Evolutionary conservation across 2,797 vertebrate species (phyloP).

Genomic region (Poecile montanus): DNA sequence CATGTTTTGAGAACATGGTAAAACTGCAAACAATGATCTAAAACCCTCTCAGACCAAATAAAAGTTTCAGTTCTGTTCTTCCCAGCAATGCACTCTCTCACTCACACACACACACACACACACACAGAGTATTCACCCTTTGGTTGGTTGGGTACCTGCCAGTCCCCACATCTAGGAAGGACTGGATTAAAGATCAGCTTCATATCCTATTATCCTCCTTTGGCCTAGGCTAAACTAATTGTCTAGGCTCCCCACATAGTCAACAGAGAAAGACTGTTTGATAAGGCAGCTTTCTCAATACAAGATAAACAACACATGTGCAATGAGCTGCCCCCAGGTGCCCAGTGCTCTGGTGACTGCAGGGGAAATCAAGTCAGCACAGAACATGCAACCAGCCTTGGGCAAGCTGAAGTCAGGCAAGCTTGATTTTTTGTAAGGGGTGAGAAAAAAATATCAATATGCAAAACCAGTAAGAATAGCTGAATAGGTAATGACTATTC

Average conservation of each 20-base stretch:
- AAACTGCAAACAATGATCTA: background rate
- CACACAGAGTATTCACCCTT: background rate
- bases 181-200: background rate
- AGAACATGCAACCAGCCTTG: background rate
- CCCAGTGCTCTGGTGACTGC: background rate
- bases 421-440: background rate
- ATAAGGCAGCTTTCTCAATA: background rate
- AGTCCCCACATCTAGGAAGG: background rate
- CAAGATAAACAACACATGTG: rapidly evolving
- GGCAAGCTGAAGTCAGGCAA: background rate
- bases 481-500: background rate
- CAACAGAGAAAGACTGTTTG: background rate
- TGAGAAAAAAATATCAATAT: background rate
- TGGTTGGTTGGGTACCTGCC: background rate
- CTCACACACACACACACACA: background rate
- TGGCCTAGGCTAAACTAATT: background rate
- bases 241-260: rapidly evolving
- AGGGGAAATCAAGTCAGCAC: background rate
- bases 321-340: background rate
- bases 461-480: background rate
- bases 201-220: background rate
- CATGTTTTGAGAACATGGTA: background rate
- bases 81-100: background rate
- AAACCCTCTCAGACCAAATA: background rate
- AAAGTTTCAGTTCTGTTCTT: background rate